Conservation (phyloP, 2,888 invertebrate genomes). For the Cheilosia scutellata region DNA sequence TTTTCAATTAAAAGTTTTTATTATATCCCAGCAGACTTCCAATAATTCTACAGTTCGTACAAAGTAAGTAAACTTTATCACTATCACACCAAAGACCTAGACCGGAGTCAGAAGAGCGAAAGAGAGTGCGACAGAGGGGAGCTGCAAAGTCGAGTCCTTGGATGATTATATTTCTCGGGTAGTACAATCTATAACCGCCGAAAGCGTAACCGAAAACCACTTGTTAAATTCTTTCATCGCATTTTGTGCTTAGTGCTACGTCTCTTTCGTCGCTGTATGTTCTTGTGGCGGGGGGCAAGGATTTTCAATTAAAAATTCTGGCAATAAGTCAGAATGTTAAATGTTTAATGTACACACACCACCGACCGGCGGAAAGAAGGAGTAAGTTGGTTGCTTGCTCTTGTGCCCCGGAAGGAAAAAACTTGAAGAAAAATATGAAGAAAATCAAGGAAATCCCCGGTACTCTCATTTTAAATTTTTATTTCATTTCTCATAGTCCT, state of each 20-base stretch:
- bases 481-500: constrained; percentile 38
- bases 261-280: neutral
- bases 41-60: constrained; percentile 64
- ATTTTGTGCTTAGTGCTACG: constrained; percentile 10
- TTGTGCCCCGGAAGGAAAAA: neutral
- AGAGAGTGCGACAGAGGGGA: neutral
- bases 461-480: constrained; percentile 47
- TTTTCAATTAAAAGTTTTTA: constrained; percentile 76
- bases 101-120: neutral
- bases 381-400: constrained; percentile 17
- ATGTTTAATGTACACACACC: constrained; percentile 65
- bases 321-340: constrained; percentile 76
- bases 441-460: constrained; percentile 44
- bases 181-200: neutral
- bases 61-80: constrained; percentile 72
- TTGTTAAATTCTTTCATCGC: constrained; percentile 71
- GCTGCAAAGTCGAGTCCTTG: constrained; percentile 14
- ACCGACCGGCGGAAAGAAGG: constrained; percentile 17
- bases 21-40: constrained; percentile 67
- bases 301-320: constrained; percentile 75
- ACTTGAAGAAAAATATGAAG: constrained; percentile 17
- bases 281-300: constrained; percentile 39
- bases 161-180: constrained; percentile 56
- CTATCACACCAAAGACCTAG: constrained; percentile 35
- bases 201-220: constrained; percentile 63